Base-by-base conservation (phyloP, 2,888 invertebrate species). In the Microdon myrmicae region DNA sequence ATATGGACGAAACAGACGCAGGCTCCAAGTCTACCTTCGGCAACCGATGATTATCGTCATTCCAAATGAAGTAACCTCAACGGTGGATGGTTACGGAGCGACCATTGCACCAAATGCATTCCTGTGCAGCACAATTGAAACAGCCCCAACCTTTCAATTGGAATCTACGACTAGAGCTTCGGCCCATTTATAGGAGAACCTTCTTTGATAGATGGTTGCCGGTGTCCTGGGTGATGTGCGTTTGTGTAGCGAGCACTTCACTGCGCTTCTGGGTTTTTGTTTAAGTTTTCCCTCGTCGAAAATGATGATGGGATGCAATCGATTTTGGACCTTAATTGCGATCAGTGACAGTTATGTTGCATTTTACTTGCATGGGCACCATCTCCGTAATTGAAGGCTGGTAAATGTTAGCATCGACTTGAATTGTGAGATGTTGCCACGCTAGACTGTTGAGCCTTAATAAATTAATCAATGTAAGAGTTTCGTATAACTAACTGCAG, bases 221-320 rank as follows among this genome's bases (percentile, higher is more conserved):
- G 19, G 10, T 29, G 43, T 38, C 20, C n/a, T 26, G 4, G 26
- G 25, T 22, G 32, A n/a, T 26, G 29, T 20, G 19, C 37, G 23
- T 45, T 20, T 44, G 39, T 37, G 44, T 37, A 28, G n/a, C n/a
- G n/a, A n/a, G n/a, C n/a, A n/a, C n/a, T n/a, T 26, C n/a, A 34
- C 29, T 14, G 7, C 19, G 10, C 2, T 3, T 9, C 25, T 3
- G 53, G 20, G 23, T 28, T 38, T 45, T 43, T 16, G 64, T 39
- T 41, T 22, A 49, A 39, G 41, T 49, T 48, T 49, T 47, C 49
- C 45, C 41, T 26, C 16, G 4, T 41, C 47, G 31, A 37, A 56
- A 58, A 64, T 53, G 64, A 64, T 64, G 64, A 64, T 64, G 58
- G 56, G 64, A 64, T 64, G 64, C 64, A 64, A 64, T 64, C 64